phyloP scores from a whole-genome alignment of 2,797 vertebrate genomes.

The Parauchenoglanis punctatus region DNA sequence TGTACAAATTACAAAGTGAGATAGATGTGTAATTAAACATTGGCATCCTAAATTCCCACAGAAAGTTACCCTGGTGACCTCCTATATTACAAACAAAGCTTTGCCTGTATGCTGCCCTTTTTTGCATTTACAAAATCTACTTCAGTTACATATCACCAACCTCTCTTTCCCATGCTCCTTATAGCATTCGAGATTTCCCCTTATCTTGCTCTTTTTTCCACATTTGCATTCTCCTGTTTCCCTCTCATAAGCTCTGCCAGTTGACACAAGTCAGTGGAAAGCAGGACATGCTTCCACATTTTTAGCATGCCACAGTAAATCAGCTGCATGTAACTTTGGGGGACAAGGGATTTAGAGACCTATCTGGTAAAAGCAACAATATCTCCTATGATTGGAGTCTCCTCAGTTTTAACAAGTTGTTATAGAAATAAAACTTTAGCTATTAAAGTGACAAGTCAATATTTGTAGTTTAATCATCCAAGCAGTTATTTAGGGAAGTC shows the following conservation, averaged over 20 bases:
- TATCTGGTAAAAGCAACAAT: not conserved
- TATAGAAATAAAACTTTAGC: not conserved
- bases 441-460: not conserved
- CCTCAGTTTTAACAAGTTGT: not conserved
- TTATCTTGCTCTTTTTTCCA: not conserved
- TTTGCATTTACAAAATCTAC: conserved; percentile 2
- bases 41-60: conserved; percentile 64
- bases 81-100: not conserved
- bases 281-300: not conserved
- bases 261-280: conserved; percentile 14
- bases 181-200: conserved; percentile 24
- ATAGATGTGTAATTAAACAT: conserved; percentile 71
- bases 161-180: conserved; percentile 16
- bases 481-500: not conserved
- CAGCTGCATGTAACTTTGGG: not conserved
- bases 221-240: not conserved
- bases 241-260: not conserved
- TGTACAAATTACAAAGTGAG: conserved; percentile 69
- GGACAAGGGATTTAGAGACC: not conserved
- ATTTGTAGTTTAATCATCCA: not conserved
- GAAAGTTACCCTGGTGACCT: conserved; percentile 62
- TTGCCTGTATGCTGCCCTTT: conserved; percentile 21
- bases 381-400: not conserved
- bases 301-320: not conserved
- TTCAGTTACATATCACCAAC: not conserved